Conservation (phyloP, 2,888 invertebrate genomes). For the Zele albiditarsus region DNA sequence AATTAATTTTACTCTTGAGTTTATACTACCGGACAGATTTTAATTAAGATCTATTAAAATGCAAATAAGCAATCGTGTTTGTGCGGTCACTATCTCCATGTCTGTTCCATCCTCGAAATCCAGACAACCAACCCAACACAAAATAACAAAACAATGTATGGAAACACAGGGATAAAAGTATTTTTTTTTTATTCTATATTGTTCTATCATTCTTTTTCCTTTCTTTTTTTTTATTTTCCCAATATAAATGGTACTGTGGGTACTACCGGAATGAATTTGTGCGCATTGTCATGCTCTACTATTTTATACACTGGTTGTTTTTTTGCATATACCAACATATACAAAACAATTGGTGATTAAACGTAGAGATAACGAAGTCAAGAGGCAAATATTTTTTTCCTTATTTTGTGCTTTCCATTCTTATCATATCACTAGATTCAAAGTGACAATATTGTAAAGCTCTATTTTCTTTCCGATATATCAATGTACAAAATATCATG, state of each 20-base stretch:
- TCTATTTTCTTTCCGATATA: not conserved
- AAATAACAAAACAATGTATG: conserved; percentile 14
- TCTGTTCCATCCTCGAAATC: conserved; percentile 14
- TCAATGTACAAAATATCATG: not conserved
- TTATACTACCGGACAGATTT: conserved; percentile 55
- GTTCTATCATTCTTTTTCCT: not conserved
- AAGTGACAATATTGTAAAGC: not conserved
- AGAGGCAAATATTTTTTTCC: not conserved
- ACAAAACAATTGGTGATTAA: conserved; percentile 5
- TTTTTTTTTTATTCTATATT: not conserved
- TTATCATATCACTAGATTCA: not conserved
- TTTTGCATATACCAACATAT: not conserved
- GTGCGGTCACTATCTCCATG: conserved; percentile 39
- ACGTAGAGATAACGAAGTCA: conserved; percentile 2
- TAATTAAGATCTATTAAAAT: conserved; percentile 66
- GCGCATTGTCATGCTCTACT: not conserved
- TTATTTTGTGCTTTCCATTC: not conserved
- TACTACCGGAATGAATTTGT: not conserved
- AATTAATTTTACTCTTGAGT: conserved; percentile 53
- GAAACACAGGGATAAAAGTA: not conserved
- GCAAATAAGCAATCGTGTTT: conserved; percentile 60
- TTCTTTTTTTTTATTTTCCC: not conserved
- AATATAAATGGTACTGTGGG: not conserved
- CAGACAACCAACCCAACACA: conserved; percentile 9
- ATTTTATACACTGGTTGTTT: not conserved